A percentile compares a stretch with the other conserved stretches of the same genome.
These are phyloP conservation scores for Palythoa heliodiscus DNA, from an alignment of 92 coral and sea anemone genomes.

Conservation along the genomic window DNA sequence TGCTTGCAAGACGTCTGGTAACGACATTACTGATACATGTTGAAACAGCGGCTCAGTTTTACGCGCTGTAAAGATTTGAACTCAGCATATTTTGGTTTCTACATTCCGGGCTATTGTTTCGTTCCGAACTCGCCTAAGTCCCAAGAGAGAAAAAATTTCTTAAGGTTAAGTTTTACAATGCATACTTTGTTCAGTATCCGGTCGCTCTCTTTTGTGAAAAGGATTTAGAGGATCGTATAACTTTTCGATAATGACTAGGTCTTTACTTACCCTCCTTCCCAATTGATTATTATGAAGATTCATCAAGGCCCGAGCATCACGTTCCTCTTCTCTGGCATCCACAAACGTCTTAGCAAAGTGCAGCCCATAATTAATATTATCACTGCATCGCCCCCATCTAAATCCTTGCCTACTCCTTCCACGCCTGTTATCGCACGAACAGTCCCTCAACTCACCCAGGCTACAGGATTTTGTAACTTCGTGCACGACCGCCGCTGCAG, in stretches of 20 bases:
- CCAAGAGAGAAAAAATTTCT: slow-evolving; percentile 27
- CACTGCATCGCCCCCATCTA: slow-evolving; percentile 99
- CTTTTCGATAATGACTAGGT: not conserved
- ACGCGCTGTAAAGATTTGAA: too few species aligned
- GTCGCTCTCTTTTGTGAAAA: slow-evolving; percentile 1
- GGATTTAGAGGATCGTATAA: not conserved
- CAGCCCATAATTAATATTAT: slow-evolving; percentile 85
- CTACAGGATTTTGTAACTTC: slow-evolving; percentile 96
- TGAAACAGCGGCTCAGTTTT: too few species aligned
- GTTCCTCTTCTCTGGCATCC: slow-evolving; percentile 90
- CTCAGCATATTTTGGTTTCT: slow-evolving; percentile 8
- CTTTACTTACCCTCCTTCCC: slow-evolving; percentile 86
- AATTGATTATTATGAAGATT: slow-evolving; percentile 97
- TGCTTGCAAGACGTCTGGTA: too few species aligned
- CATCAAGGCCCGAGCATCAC: slow-evolving; percentile 91
- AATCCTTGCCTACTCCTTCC: slow-evolving; percentile 86
- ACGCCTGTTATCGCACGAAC: slow-evolving; percentile 78
- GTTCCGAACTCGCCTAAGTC: not conserved
- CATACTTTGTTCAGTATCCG: slow-evolving; percentile 4
- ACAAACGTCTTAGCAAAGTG: slow-evolving; percentile 90
- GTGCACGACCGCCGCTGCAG: slow-evolving; percentile 97
- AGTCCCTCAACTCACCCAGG: slow-evolving; percentile 88
- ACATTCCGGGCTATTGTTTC: slow-evolving; percentile 11
- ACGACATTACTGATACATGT: too few species aligned
- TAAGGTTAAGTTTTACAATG: slow-evolving; percentile 8